A percentile compares a stretch with the other conserved stretches of the same genome.
These are phyloP conservation scores for Rousettus madagascariensis DNA, from an alignment of 2,797 vertebrate species.

Conservation along the genomic window DNA sequence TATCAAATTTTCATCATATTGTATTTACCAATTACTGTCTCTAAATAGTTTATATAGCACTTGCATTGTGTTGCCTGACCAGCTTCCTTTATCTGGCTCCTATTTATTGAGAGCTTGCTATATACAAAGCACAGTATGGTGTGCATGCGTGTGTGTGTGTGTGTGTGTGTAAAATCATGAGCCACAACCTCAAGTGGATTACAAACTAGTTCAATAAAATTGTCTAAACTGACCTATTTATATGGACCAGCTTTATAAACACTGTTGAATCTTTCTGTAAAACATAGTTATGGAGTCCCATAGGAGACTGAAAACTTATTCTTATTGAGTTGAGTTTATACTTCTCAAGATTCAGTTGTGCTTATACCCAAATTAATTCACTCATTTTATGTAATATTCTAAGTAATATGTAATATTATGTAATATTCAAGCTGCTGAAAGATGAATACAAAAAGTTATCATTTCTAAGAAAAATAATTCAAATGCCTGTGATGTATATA, in stretches of 20 bases:
- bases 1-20: neutral
- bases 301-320: neutral
- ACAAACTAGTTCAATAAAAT: neutral
- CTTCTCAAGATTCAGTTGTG: neutral
- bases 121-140: neutral
- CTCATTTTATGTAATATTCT: neutral
- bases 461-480: neutral
- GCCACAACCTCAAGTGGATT: neutral
- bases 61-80: neutral
- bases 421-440: neutral
- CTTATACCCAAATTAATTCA: neutral
- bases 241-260: neutral
- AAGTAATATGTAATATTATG: neutral
- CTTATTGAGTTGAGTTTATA: neutral
- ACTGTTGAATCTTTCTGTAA: neutral
- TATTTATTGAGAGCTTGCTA: neutral
- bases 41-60: neutral
- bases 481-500: neutral
- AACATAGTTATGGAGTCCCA: neutral
- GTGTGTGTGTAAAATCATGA: neutral
- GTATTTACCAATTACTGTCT: neutral
- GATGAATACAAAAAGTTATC: neutral
- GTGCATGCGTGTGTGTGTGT: neutral
- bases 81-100: neutral
- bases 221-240: neutral